Evolutionary conservation across 2,888 invertebrate genomes (phyloP), one percentile per base, ranked within the genome.

Genomic region (Sinodicranocentrus sp.): DNA sequence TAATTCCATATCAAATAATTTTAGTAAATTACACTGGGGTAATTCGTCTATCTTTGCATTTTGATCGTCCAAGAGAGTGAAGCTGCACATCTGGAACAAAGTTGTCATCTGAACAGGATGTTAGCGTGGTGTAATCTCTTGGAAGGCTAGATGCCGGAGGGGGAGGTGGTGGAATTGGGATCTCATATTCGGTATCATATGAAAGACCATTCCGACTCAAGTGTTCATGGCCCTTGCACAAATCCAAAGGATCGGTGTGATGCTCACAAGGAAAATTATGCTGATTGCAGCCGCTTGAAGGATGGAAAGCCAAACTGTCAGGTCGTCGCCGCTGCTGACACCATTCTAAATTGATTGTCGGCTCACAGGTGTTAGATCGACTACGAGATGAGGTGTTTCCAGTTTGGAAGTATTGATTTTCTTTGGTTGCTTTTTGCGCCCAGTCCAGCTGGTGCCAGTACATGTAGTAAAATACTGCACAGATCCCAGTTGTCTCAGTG

Each of bases 401-500:
- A 61, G 61, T 73, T 33, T 68, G 33, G 17, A 71, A 59, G 54
- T 57, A 61, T 13, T 72, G 70, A 19, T 72, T 67, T 39, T 79
- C 79, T 48, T 71, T 67, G 2, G 68, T 80, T 17, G 83, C 75
- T 71, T 87, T 87, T 43, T 86, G 75, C 44, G 86, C 86, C 87
- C 87, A 87, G 79, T 87, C 87, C 78, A 88, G 84, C 83, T 88
- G 86, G 89, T 94, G 94, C 93, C 94, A 94, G 90, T 94, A 94
- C 89, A 97, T 95, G 91, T 95, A 97, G 87, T 96, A 93, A 90
- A 96, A 96, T 88, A 97, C 94, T 82, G 96, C 96, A 85, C 95
- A 94, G 17, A 96, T 95, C 52, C 97, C 97, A 33, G 97, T 95
- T 85, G 96, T 91, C 90, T 97, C 96, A 8, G 95, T 95, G 79